Evolutionary conservation across 2,797 vertebrate genomes (phyloP), one percentile per base, ranked within the genome.

Genomic region (Emys orbicularis): DNA sequence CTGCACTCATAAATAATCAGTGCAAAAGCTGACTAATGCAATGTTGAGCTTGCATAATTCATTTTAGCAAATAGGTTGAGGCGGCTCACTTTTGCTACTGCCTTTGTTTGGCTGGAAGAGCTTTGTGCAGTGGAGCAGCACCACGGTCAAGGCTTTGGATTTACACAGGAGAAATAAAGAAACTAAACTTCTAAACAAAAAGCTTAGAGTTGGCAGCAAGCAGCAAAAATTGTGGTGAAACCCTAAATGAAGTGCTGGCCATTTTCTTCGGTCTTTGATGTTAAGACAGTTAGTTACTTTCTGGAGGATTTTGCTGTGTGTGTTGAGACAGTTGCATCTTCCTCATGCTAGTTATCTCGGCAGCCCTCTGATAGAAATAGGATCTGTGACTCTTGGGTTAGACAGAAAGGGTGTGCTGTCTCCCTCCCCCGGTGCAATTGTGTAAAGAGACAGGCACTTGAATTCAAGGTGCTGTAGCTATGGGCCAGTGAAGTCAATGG

Each of bases 351-450:
- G 19, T 0, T 81, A 44, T 15, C 37, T 61, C 53, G 25, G 61
- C 1, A 2, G 68, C 68, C 41, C 5, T 74, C 5, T 74, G 68
- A 37, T 44, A 41, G 52, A 54, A 0, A 2, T 2, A 25, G 15
- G 1, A 5, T 31, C 41, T 44, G 5, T 2, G 5, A 11, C 5
- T 8, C 6, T n/a, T 25, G 5, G 29, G n/a, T 61, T 41, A 41
- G 47, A 34, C 56, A 83, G 21, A 25, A 44, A 44, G 11, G 31
- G 44, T 18, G 4, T 50, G 19, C 21, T 12, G 57, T 83, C 1
- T 15, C 52, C 25, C 37, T 31, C 1, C 4, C 37, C 0, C 47
- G 0, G 0, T n/a, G n/a, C 23, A 54, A 1, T 2, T 0, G 0
- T 54, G 56, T 16, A 34, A 8, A 2, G 23, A 52, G 79, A 74